Evolutionary conservation across 2,113 vertebrate species (phyloP).

Genomic region (Bungarus multicinctus): DNA sequence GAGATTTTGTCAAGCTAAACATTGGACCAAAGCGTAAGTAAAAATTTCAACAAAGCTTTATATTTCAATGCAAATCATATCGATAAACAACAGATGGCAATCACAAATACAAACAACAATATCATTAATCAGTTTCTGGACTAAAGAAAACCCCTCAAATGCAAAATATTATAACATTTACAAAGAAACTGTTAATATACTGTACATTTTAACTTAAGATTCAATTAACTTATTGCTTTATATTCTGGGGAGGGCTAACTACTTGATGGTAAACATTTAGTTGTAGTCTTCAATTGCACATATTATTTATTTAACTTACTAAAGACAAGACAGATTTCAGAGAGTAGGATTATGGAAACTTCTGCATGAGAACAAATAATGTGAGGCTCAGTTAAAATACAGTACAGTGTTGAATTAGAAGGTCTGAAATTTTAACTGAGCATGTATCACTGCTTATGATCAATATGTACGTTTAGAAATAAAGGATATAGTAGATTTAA

Average conservation of each 20-base stretch:
- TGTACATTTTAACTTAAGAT: background rate
- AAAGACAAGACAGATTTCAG: background rate
- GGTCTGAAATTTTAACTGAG: background rate
- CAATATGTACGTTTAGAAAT: constrained; percentile 23
- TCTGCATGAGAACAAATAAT: background rate
- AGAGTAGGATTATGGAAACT: background rate
- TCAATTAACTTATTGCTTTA: background rate
- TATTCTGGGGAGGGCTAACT: background rate
- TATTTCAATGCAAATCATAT: background rate
- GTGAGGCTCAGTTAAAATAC: background rate
- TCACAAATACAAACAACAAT: too few species aligned
- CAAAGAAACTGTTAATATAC: background rate
- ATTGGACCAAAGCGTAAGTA: background rate
- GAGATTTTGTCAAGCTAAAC: background rate
- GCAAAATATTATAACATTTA: background rate
- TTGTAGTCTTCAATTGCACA: background rate
- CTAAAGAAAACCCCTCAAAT: background rate
- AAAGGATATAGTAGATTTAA: background rate
- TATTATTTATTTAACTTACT: background rate
- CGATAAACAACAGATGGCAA: background rate
- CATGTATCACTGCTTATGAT: background rate
- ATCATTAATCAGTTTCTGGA: background rate
- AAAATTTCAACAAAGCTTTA: background rate
- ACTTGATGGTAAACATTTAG: background rate
- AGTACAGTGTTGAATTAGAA: background rate